Base-by-base conservation (phyloP, 2,113 vertebrate species). In the Zosterops pallidus region DNA sequence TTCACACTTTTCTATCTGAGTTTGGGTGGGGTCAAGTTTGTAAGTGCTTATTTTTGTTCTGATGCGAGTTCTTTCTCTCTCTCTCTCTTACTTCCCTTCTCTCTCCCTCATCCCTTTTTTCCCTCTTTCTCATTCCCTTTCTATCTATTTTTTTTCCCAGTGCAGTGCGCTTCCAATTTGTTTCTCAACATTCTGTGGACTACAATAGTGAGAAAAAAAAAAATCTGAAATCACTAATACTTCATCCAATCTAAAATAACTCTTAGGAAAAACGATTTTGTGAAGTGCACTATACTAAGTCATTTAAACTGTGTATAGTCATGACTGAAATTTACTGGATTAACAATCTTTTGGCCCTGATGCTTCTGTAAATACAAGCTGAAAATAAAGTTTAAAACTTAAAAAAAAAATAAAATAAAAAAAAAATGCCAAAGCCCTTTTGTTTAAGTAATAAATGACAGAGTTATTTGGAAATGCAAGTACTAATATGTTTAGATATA, bases 81-180 rank as follows among this genome's bases (percentile, higher is more conserved):
- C 14, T 15, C 24, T 3, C 6, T 9, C 11, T 24, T 16, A 13
- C 25, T 47, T 33, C 25, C 29, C 2, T 22, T 8, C 28, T 24
- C 14, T 19, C 25, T 53, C 31, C 14, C 2, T 26, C 7, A 14
- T 42, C 8, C 8, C 6, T 3, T 14, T 25, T 22, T n/a, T 53
- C 14, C 15, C 6, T 29, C 1, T 14, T 37, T 35, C 18, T 16
- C 0, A 0, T 2, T 76, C 12, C 1, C 24, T 26, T 31, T 10
- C 12, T 69, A 18, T 42, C 21, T 35, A 2, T 37, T 8, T 29
- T 52, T 52, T 59, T 22, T 20, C 31, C 24, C 28, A 35, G 3
- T 49, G 11, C 6, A 65, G 6, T 44, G n/a, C 3, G 49, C 6
- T 80, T 72, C 23, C 37, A 65, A 10, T 79, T 69, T 86, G 5